A percentile compares a stretch with the other conserved stretches of the same genome.
Conservation (phyloP, 2,888 invertebrate genomes). For the Pandemis heparana region DNA sequence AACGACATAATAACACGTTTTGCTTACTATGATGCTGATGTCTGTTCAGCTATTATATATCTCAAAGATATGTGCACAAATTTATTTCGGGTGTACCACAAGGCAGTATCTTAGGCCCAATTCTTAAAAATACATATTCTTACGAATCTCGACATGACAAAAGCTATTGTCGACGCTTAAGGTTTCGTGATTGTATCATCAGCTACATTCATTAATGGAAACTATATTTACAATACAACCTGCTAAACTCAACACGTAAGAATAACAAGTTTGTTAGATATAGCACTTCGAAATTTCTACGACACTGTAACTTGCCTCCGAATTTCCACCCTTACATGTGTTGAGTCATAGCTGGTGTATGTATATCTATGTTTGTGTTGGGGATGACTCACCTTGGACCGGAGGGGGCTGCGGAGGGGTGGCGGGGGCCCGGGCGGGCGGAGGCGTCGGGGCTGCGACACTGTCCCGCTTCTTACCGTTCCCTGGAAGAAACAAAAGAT, state of each 20-base stretch:
- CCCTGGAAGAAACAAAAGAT: conserved; percentile 65
- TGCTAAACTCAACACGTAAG: background rate
- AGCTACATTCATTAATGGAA: no score
- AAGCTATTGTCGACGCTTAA: no score
- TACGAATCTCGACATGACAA: no score
- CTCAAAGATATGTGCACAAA: background rate
- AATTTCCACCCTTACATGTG: conserved; percentile 7
- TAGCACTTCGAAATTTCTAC: background rate
- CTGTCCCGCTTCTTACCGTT: conserved; percentile 84
- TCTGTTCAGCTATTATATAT: background rate
- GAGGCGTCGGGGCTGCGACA: conserved; percentile 69
- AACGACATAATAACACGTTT: conserved; percentile 6
- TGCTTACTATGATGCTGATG: background rate
- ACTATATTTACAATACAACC: background rate
- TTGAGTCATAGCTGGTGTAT: conserved; percentile 20
- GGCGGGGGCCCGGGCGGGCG: conserved; percentile 65
- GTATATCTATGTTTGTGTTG: conserved; percentile 8
- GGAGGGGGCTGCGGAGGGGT: conserved; percentile 71
- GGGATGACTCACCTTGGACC: conserved; percentile 72
- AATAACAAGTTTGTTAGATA: background rate
- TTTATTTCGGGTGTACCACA: background rate
- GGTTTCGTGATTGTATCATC: no score
- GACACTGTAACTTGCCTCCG: background rate
- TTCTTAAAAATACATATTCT: background rate
- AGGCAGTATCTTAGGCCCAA: background rate